Evolutionary conservation across 2,888 invertebrate species (phyloP).

Genomic region (Anthrax anthrax): DNA sequence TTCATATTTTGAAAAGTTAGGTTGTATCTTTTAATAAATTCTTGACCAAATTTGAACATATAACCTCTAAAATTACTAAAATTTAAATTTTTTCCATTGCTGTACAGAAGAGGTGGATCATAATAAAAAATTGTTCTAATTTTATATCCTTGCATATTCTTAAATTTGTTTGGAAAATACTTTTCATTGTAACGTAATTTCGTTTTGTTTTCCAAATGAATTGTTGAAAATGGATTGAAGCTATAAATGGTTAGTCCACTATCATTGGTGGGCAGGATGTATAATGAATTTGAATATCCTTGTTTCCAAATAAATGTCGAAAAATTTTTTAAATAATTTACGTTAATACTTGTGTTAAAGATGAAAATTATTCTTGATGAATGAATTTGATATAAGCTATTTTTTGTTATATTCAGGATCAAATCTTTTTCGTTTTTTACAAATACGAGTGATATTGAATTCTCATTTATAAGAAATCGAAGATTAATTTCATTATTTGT

Average conservation of each 20-base stretch:
- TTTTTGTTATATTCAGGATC: neutral
- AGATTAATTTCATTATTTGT: neutral
- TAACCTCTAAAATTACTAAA: neutral
- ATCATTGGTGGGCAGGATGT: neutral
- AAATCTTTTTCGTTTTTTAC: neutral
- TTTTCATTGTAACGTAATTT: neutral
- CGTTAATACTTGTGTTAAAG: neutral
- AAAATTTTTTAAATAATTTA: neutral
- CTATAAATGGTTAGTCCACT: neutral
- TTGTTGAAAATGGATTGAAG: neutral
- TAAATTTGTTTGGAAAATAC: neutral
- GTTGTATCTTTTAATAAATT: neutral
- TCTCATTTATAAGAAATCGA: neutral
- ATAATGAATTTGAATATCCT: neutral
- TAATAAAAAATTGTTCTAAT: neutral
- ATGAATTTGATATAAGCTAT: neutral
- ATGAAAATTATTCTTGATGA: neutral
- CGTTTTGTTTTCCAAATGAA: neutral
- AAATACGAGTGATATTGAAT: neutral
- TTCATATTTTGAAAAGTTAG: neutral
- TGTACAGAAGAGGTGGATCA: neutral
- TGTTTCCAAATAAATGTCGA: neutral
- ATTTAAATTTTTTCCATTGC: neutral
- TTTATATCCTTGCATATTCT: neutral
- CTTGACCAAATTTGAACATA: neutral